phyloP scores from a whole-genome alignment of 2,797 vertebrate species.

The Coranthus polyacanthus region DNA sequence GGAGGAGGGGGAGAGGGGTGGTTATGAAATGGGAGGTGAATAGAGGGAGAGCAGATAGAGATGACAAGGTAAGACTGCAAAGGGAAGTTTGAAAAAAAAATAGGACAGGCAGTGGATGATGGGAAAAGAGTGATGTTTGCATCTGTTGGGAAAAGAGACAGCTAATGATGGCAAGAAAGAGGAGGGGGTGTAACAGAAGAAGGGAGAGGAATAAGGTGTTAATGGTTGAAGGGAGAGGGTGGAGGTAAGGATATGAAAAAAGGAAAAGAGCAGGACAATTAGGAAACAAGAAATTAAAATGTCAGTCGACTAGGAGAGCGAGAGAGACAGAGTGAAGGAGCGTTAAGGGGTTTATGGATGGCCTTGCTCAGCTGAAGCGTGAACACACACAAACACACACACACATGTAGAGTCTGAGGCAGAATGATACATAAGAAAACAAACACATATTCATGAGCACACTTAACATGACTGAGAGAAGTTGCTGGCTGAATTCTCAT shows the following conservation, averaged over 20 bases:
- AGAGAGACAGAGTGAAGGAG: slow-evolving; percentile 41
- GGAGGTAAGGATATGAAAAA: slow-evolving; percentile 31
- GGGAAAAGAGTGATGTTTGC: slow-evolving; percentile 13
- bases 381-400: too few relatives aligned
- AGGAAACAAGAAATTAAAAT: slow-evolving; percentile 67
- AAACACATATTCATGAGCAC: slow-evolving; percentile 1
- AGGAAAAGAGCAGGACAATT: slow-evolving; percentile 55
- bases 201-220: slow-evolving; percentile 32
- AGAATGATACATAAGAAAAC: slow-evolving; percentile 12
- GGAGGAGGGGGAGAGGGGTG: slow-evolving; percentile 9
- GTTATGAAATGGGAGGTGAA: slow-evolving; percentile 42
- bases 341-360: slow-evolving; percentile 39
- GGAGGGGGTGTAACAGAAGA: slow-evolving; percentile 11
- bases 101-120: slow-evolving; percentile 12
- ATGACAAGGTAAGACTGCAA: slow-evolving; percentile 34
- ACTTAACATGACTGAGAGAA: background rate
- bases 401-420: too few relatives aligned
- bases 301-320: slow-evolving; percentile 38
- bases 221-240: slow-evolving; percentile 41
- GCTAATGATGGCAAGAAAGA: slow-evolving; percentile 53
- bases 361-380: slow-evolving; percentile 28
- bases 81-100: slow-evolving; percentile 27
- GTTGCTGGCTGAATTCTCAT: too few relatives aligned
- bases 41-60: slow-evolving; percentile 17
- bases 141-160: slow-evolving; percentile 7